Evolutionary conservation across 2,888 invertebrate species (phyloP).

Genomic region (Cryptops parisi): DNA sequence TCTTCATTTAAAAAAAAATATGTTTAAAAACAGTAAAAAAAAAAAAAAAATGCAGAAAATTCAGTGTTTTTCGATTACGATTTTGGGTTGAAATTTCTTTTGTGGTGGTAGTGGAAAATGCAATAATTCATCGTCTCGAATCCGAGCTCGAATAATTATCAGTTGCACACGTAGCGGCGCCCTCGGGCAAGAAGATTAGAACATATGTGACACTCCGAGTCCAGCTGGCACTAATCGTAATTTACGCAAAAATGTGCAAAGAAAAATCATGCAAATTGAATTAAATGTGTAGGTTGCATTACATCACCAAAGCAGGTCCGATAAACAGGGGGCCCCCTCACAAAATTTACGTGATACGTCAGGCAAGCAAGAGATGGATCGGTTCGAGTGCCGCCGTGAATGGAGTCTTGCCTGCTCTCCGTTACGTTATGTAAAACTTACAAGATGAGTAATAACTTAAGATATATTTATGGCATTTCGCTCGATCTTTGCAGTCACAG

Average conservation of each 20-base stretch:
- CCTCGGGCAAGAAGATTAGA: conserved; percentile 8
- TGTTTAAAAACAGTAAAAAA: too few relatives aligned
- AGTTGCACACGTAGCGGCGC: too few relatives aligned
- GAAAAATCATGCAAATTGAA: conserved; percentile 15
- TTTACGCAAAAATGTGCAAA: conserved; percentile 6
- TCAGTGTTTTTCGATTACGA: too few relatives aligned
- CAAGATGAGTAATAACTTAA: conserved; percentile 3
- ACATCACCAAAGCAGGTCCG: conserved; percentile 10
- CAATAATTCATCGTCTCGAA: too few relatives aligned
- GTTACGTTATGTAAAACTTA: neutral
- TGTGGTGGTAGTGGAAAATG: too few relatives aligned
- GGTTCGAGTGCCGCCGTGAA: conserved; percentile 6
- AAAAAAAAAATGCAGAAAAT: too few relatives aligned
- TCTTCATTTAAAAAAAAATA: too few relatives aligned
- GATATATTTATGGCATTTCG: conserved; percentile 9
- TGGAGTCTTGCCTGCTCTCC: neutral
- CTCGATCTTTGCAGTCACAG: conserved; percentile 10
- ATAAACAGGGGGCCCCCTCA: conserved; percentile 8
- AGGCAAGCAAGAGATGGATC: conserved; percentile 6
- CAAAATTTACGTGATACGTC: conserved; percentile 9
- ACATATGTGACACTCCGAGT: conserved; percentile 10
- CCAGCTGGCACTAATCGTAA: conserved; percentile 14
- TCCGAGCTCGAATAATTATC: too few relatives aligned
- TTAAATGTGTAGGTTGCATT: conserved; percentile 15
- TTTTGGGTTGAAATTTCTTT: too few relatives aligned